Conservation (phyloP, 2,888 invertebrate genomes). For the Clitarchus hookeri region DNA sequence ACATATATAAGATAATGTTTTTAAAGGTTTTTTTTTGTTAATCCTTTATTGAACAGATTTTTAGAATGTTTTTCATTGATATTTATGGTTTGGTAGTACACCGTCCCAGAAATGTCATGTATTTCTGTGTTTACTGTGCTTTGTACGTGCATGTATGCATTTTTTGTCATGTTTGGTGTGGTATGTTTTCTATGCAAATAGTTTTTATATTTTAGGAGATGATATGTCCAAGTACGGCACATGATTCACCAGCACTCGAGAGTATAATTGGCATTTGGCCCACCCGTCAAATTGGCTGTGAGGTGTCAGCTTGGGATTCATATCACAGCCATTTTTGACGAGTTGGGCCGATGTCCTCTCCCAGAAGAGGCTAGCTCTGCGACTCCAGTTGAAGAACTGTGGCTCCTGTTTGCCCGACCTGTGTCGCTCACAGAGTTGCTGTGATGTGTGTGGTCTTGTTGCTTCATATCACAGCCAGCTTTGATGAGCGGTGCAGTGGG, state of each 20-base stretch:
- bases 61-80: too few species aligned
- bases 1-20: too few species aligned
- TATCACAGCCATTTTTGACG: constrained; percentile 97
- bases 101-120: too few species aligned
- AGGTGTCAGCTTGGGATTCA: constrained; percentile 65
- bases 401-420: constrained; percentile 51
- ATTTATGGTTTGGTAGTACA: too few species aligned
- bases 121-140: too few species aligned
- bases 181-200: too few species aligned
- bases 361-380: not conserved
- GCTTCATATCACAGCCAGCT: constrained; percentile 97
- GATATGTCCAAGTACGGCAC: too few species aligned
- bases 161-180: too few species aligned
- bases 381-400: not conserved
- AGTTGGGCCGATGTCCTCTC: constrained; percentile 67
- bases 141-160: too few species aligned
- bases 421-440: constrained; percentile 86
- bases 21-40: too few species aligned
- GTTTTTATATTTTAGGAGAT: too few species aligned
- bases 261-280: constrained; percentile 50
- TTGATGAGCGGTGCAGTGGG: constrained; percentile 83
- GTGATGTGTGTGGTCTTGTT: constrained; percentile 70
- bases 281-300: constrained; percentile 83
- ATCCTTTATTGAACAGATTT: too few species aligned
- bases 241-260: not conserved